Evolutionary conservation across 2,888 invertebrate genomes (phyloP).

Genomic region (Trissoscelio sp.): DNA sequence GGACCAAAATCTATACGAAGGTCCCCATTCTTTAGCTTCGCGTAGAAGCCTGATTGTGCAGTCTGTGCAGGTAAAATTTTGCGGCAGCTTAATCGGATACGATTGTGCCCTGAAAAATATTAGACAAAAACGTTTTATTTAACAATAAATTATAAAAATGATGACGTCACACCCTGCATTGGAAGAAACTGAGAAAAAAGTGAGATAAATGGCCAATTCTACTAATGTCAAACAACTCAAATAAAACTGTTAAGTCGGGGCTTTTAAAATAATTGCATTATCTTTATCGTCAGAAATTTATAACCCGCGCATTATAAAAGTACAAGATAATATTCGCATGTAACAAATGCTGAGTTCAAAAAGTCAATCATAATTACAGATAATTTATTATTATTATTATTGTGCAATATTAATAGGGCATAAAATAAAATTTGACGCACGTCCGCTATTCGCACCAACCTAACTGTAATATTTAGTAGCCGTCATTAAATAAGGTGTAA

Average conservation of each 20-base stretch:
- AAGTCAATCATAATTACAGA: conserved; percentile 43
- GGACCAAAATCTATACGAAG: conserved; percentile 95
- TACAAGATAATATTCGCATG: background rate
- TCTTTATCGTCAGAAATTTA: conserved; percentile 17
- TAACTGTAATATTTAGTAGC: conserved; percentile 58
- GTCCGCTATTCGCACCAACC: conserved; percentile 29
- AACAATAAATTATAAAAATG: background rate
- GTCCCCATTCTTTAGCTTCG: conserved; percentile 96
- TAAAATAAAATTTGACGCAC: conserved; percentile 39
- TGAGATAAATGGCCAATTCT: background rate
- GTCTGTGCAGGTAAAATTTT: conserved; percentile 92
- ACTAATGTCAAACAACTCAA: conserved; percentile 9
- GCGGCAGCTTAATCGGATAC: conserved; percentile 91
- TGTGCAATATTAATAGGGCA: conserved; percentile 38
- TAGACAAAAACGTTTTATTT: background rate
- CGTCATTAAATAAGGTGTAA: conserved; percentile 43
- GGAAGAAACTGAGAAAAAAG: background rate
- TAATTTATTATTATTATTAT: conserved; percentile 53
- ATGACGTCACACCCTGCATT: background rate
- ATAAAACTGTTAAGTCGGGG: conserved; percentile 2
- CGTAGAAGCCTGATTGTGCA: conserved; percentile 95
- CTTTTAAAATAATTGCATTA: conserved; percentile 25
- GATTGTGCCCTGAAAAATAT: conserved; percentile 89
- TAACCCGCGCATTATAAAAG: conserved; percentile 7
- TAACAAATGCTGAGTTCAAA: conserved; percentile 34